Base-by-base conservation (phyloP, 2,888 invertebrate species). In the Nesidiocoris tenuis region DNA sequence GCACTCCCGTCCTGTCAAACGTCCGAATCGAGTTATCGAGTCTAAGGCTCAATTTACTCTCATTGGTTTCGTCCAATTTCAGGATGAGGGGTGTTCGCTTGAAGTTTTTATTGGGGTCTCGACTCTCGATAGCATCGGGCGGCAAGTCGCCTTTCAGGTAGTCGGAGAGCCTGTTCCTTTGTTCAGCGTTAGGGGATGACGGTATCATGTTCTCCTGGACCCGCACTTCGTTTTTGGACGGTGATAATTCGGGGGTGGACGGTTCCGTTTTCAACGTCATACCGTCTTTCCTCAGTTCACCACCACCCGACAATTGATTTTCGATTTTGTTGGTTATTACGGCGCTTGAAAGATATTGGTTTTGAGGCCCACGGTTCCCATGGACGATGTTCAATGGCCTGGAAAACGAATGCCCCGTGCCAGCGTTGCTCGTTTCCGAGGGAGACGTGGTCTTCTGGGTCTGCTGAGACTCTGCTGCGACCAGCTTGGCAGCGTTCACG, bases 401-500 rank as follows among this genome's bases (percentile, higher is more conserved):
- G 17, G 64, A 66, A 66, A 74, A 74, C 18, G 56, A 24, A 24
- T 74, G 74, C 12, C 57, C 24, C 18, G n/a, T 56, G 21, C 3
- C 23, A 18, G 74, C 64, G 21, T 64, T 55, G 18, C 56, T 65
- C 0, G 63, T n/a, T n/a, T 59, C 75, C 23, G 25, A 22, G 12
- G 39, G 61, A 59, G 22, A 55, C 1, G 72, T 61, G 54, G 70
- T 78, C 39, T 61, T 63, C 0, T 24, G 22, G n/a, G 75, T 68
- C 19, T 77, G 75, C 2, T 76, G 76, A 66, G 76, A 77, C 56
- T 77, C 77, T 7, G 78, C 76, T 1, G 76, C 74, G 3, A 75
- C 16, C 39, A 68, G 67, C 57, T 78, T 77, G 17, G 80, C 79
- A 17, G 79, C 79, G 65, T 80, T 80, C 16, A 80, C 80, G 18